Base-by-base conservation (phyloP, 1,140 invertebrate species). In the Bombus soroeensis region DNA sequence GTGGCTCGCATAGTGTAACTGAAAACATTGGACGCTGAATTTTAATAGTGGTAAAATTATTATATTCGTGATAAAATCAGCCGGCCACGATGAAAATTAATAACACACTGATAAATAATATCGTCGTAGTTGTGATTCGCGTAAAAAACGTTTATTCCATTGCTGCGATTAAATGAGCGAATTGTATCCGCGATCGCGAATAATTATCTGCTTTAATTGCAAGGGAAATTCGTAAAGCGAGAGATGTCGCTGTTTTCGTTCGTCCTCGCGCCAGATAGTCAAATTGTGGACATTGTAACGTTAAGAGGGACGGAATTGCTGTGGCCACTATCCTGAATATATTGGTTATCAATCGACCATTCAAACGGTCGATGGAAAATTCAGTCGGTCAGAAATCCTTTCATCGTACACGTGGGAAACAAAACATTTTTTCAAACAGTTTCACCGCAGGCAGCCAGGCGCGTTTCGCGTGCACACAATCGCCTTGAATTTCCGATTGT, bases 361-460 rank as follows among this genome's bases (percentile, higher is more conserved):
- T 77, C 34, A 59, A 76, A 76, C 25, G 9, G 53, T n/a, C 34
- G 37, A 41, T 59, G 39, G 25, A 62, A n/a, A 77, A 39, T 77
- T 62, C 57, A 77, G n/a, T 53, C 57, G 57, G 57, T 62, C 75
- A 77, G 37, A 77, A 77, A 77, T 77, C 34, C 28, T 76, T 76
- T 76, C 34, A 62, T n/a, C 25, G 47, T 25, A 25, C 41, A 12
- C 25, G 75, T 15, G 34, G 75, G 13, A 59, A 77, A 77, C 34
- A 59, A 77, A 77, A 77, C 75, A 59, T 37, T 59, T 77, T 77
- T 59, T 59, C 32, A 57, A 76, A 76, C 53, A 39, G 32, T 37
- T 37, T 25, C 25, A 25, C 41, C 15, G 72, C 13, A 18, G 37
- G 39, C 18, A 43, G 28, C 39, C 28, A 12, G n/a, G 10, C 6